Conservation (phyloP, 2,888 invertebrate species). For the Bombylius discolor region DNA sequence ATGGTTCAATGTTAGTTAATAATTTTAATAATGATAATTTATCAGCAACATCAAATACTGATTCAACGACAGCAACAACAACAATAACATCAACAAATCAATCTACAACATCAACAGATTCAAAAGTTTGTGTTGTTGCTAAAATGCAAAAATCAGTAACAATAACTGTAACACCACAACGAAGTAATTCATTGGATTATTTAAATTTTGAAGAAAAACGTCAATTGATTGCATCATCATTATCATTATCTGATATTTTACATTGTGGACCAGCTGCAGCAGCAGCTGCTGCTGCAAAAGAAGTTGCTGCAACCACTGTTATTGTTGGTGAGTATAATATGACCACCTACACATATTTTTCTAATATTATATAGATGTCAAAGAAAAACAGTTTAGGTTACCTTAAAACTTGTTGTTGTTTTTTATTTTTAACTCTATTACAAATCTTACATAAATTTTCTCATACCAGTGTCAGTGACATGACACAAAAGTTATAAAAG, state of each 20-base stretch:
- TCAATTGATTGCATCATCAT: conserved; percentile 74
- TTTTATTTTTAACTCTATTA: too few species aligned
- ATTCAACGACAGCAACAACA: conserved; percentile 1
- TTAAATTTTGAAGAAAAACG: conserved; percentile 85
- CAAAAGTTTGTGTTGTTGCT: conserved; percentile 34
- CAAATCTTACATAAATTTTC: too few species aligned
- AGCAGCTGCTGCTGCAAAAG: conserved; percentile 35
- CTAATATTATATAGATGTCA: too few species aligned
- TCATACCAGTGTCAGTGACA: too few species aligned
- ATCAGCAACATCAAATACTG: conserved; percentile 15
- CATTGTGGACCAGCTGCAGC: conserved; percentile 52
- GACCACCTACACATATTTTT: neutral
- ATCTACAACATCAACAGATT: conserved; percentile 19
- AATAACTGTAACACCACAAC: conserved; percentile 51
- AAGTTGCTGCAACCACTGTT: conserved; percentile 37
- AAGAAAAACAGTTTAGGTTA: too few species aligned
- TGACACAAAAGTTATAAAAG: too few species aligned
- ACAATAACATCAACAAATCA: neutral
- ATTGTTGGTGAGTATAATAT: conserved; percentile 27
- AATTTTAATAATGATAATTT: neutral
- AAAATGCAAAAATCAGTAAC: conserved; percentile 47
- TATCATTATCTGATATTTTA: conserved; percentile 74
- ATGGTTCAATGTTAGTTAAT: neutral
- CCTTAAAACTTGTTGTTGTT: too few species aligned
- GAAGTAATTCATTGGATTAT: conserved; percentile 77